phyloP scores from a whole-genome alignment of 1,140 invertebrate species.

The Homalodisca vitripennis region DNA sequence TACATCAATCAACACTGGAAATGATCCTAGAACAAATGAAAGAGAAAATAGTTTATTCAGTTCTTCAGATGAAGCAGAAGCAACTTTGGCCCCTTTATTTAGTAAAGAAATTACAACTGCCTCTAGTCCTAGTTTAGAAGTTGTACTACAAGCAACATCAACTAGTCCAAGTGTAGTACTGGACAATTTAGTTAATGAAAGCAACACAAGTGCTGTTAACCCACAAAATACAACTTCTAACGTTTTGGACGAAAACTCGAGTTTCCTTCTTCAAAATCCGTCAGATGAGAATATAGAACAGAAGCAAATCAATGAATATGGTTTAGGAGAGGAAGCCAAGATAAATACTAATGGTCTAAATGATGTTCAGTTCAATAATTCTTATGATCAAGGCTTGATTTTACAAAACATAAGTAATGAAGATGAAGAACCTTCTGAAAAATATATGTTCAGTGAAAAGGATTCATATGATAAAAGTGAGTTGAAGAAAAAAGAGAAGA shows the following conservation, averaged over 20 bases:
- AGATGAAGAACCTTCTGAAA: constrained; percentile 21
- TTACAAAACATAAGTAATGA: constrained; percentile 21
- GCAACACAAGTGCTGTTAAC: not conserved
- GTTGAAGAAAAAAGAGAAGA: constrained; percentile 37
- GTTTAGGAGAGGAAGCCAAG: not conserved
- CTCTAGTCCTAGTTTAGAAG: not conserved
- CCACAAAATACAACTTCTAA: not conserved
- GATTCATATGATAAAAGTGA: constrained; percentile 34
- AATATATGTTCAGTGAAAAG: constrained; percentile 19
- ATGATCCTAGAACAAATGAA: constrained; percentile 11
- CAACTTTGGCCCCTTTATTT: constrained; percentile 1
- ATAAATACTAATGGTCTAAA: constrained; percentile 1
- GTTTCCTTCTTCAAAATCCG: no score
- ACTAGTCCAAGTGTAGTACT: not conserved
- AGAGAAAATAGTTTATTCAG: constrained; percentile 11
- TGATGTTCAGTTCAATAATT: not conserved
- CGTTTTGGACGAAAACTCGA: not conserved
- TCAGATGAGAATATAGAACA: no score
- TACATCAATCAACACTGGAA: not conserved
- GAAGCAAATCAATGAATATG: not conserved
- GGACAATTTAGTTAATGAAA: constrained; percentile 17
- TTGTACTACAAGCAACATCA: not conserved
- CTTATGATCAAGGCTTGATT: constrained; percentile 14
- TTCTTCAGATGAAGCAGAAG: constrained; percentile 3
- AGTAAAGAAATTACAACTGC: not conserved